Conservation (phyloP, 2,888 invertebrate species). For the Acheta domesticus region DNA sequence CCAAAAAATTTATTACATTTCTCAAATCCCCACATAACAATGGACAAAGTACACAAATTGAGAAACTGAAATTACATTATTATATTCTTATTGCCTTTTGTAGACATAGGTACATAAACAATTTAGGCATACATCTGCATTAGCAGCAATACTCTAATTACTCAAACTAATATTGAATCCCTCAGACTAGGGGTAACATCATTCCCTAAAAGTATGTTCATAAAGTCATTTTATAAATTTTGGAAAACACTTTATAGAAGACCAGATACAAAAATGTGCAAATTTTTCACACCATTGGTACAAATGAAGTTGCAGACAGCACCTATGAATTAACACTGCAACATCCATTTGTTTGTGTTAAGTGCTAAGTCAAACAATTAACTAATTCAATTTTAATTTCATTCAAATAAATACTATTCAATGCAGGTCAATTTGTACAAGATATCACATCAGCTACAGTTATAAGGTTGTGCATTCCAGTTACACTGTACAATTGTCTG, state of each 20-base stretch:
- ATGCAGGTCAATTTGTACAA: background rate
- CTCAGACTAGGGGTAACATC: background rate
- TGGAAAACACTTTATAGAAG: background rate
- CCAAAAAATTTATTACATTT: slow-evolving; percentile 6
- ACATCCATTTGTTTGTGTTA: background rate
- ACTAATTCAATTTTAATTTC: background rate
- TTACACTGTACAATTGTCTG: slow-evolving; percentile 4
- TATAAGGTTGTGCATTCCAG: background rate
- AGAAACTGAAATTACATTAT: background rate
- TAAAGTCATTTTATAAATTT: background rate
- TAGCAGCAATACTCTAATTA: background rate
- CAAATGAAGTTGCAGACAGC: background rate
- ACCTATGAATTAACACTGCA: background rate
- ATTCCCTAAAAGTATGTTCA: background rate
- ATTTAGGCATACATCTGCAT: slow-evolving; percentile 2
- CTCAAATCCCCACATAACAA: background rate
- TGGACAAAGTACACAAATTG: background rate
- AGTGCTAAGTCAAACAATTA: background rate
- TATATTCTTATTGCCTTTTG: background rate
- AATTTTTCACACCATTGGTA: background rate
- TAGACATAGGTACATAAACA: background rate
- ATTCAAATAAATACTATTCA: background rate
- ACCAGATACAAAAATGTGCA: background rate
- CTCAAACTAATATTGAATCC: background rate
- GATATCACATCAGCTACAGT: background rate